phyloP scores from a whole-genome alignment of 2,797 vertebrate genomes.

The Petrocephalus schoutedeni region DNA sequence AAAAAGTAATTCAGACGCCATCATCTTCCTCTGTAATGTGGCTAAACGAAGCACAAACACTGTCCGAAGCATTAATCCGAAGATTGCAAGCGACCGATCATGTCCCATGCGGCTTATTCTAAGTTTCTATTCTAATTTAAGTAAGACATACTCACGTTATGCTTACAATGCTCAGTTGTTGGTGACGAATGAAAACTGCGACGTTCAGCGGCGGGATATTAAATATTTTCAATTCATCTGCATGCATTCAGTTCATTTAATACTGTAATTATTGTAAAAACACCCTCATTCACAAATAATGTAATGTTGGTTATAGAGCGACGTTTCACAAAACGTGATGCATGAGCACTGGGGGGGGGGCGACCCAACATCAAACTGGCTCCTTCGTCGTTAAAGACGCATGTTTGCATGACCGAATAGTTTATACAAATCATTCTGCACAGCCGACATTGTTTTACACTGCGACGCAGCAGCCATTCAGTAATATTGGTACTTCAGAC shows the following conservation, averaged over 20 bases:
- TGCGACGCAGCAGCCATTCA: neutral
- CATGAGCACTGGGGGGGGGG: neutral
- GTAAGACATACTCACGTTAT: neutral
- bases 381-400: neutral
- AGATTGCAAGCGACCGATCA: neutral
- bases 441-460: neutral
- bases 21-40: neutral
- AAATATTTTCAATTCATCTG: neutral
- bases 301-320: neutral
- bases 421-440: neutral
- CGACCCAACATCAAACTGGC: neutral
- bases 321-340: neutral
- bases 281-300: neutral
- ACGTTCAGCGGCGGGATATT: neutral
- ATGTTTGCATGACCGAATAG: neutral
- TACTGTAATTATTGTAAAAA: neutral
- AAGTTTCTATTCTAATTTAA: neutral
- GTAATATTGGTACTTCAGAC: neutral
- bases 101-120: neutral
- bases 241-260: neutral
- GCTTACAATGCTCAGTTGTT: neutral
- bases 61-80: neutral
- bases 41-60: neutral
- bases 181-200: neutral
- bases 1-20: neutral